Evolutionary conservation across 2,113 vertebrate genomes (phyloP).

Genomic region (Cavia aperea): DNA sequence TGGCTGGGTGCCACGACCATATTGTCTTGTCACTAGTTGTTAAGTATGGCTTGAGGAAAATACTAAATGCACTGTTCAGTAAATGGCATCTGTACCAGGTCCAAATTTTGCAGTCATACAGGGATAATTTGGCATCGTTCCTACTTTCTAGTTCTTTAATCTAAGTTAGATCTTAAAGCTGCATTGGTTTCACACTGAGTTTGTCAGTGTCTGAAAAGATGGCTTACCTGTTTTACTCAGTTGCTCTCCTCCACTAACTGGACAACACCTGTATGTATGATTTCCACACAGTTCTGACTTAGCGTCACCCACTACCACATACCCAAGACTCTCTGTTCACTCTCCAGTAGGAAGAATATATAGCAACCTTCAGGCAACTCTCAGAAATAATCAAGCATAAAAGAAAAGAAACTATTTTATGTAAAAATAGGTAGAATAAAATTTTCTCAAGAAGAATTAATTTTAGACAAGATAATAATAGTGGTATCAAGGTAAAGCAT

Average conservation of each 20-base stretch:
- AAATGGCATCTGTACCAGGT: neutral
- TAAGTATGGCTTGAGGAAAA: conserved; percentile 16
- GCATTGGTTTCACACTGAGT: neutral
- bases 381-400: neutral
- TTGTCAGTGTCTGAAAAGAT: neutral
- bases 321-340: neutral
- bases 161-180: neutral
- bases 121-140: neutral
- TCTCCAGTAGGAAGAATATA: neutral
- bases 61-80: neutral
- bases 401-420: neutral
- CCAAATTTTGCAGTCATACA: rapidly evolving
- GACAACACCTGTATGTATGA: rapidly evolving
- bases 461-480: neutral
- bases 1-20: neutral
- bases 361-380: neutral
- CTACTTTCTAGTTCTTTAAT: neutral
- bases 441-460: neutral
- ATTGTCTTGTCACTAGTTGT: conserved; percentile 44
- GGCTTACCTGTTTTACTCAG: neutral
- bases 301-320: neutral
- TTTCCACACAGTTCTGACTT: neutral
- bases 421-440: neutral
- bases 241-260: neutral
- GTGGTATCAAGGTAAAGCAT: neutral